phyloP scores from a whole-genome alignment of 2,888 invertebrate genomes.

The Euphydryas editha region DNA sequence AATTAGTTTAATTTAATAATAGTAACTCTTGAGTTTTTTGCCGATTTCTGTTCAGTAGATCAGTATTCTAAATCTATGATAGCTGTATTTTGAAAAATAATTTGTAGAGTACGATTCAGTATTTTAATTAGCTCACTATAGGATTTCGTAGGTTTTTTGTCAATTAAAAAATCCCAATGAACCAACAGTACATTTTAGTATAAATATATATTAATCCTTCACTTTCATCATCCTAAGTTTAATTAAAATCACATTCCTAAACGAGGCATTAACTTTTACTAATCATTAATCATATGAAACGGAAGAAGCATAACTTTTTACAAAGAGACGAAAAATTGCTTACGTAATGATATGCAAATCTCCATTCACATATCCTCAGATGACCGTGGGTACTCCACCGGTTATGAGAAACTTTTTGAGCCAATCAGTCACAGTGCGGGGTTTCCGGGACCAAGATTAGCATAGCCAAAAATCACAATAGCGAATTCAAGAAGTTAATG shows the following conservation, averaged over 20 bases:
- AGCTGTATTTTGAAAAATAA: no score
- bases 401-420: conserved; percentile 62
- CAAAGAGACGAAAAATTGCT: conserved; percentile 43
- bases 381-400: conserved; percentile 56
- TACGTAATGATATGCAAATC: conserved; percentile 53
- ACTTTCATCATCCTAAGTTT: neutral
- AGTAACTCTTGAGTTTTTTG: no score
- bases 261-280: conserved; percentile 11
- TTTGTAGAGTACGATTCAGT: no score
- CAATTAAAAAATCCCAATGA: neutral
- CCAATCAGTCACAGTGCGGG: conserved; percentile 76
- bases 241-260: conserved; percentile 3
- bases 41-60: no score
- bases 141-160: no score
- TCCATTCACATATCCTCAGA: conserved; percentile 57
- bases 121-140: no score
- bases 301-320: conserved; percentile 29
- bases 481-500: conserved; percentile 72
- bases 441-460: conserved; percentile 63
- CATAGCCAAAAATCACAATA: conserved; percentile 78
- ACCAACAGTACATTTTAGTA: neutral
- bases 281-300: conserved; percentile 37
- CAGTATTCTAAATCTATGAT: no score
- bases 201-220: neutral
- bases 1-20: no score